These are phyloP conservation scores for Aplochiton taeniatus DNA, from an alignment of 2,797 vertebrate species.

Conservation along the genomic window DNA sequence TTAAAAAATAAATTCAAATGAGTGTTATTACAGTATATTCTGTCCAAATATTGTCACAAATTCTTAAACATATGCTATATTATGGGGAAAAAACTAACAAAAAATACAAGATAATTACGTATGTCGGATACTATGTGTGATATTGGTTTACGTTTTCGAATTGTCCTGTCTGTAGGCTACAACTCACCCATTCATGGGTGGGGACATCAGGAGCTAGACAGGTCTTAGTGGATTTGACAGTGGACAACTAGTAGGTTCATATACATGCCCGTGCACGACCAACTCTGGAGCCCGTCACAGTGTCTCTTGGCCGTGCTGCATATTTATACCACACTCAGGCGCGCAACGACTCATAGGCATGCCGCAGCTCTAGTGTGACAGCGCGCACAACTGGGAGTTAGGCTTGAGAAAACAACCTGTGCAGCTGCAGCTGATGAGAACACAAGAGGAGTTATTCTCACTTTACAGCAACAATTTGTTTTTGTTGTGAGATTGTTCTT, in stretches of 20 bases:
- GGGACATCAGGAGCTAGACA: not conserved
- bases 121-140: too few species aligned
- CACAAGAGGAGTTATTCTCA: slow-evolving; percentile 57
- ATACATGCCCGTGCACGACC: slow-evolving; percentile 79
- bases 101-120: too few species aligned
- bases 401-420: slow-evolving; percentile 36
- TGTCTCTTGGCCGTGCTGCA: slow-evolving; percentile 62
- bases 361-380: slow-evolving; percentile 73
- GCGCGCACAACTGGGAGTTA: slow-evolving; percentile 50
- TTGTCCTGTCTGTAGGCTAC: too few species aligned
- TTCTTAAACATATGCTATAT: too few species aligned
- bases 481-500: slow-evolving; percentile 49
- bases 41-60: too few species aligned
- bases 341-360: slow-evolving; percentile 69
- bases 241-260: slow-evolving; percentile 40
- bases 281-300: slow-evolving; percentile 71
- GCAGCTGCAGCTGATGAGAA: slow-evolving; percentile 15
- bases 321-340: slow-evolving; percentile 75
- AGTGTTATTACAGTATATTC: too few species aligned
- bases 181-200: too few species aligned
- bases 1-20: too few species aligned
- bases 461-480: slow-evolving; percentile 55
- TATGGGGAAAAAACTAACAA: too few species aligned
- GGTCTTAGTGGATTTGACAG: slow-evolving; percentile 49
- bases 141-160: too few species aligned